Evolutionary conservation across 2,113 vertebrate species (phyloP).

Genomic region (Lathamus discolor): DNA sequence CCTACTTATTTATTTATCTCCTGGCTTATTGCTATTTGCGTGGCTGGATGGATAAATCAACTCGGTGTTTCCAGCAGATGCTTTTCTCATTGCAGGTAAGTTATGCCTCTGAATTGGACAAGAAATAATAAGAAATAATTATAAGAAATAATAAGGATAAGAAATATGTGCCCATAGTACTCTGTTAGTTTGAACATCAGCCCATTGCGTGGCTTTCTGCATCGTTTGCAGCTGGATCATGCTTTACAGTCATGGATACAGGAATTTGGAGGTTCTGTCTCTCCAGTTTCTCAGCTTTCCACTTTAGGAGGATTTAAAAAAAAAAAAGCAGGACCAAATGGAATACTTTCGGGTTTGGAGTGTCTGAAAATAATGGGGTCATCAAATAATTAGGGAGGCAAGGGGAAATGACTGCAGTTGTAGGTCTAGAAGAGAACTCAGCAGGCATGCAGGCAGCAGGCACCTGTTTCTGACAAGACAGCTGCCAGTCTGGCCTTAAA

Average conservation of each 20-base stretch:
- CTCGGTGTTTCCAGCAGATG: not conserved
- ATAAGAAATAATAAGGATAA: not conserved
- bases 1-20: not conserved
- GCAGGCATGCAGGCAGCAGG: fast-evolving
- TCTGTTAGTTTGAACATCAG: not conserved
- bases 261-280: not conserved
- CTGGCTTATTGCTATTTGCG: not conserved
- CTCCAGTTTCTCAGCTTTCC: not conserved
- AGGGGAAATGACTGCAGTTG: fast-evolving
- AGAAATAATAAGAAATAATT: not conserved
- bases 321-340: not conserved
- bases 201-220: fast-evolving
- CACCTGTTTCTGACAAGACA: not conserved
- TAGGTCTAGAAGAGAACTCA: not conserved
- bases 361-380: not conserved
- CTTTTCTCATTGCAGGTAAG: not conserved
- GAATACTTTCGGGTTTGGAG: not conserved
- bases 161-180: not conserved
- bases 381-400: not conserved
- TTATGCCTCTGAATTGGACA: not conserved
- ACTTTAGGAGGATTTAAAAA: not conserved
- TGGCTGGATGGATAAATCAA: not conserved
- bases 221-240: not conserved
- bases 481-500: not conserved
- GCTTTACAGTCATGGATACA: fast-evolving